Evolutionary conservation across 2,888 invertebrate genomes (phyloP).

Genomic region (Acheta domesticus): DNA sequence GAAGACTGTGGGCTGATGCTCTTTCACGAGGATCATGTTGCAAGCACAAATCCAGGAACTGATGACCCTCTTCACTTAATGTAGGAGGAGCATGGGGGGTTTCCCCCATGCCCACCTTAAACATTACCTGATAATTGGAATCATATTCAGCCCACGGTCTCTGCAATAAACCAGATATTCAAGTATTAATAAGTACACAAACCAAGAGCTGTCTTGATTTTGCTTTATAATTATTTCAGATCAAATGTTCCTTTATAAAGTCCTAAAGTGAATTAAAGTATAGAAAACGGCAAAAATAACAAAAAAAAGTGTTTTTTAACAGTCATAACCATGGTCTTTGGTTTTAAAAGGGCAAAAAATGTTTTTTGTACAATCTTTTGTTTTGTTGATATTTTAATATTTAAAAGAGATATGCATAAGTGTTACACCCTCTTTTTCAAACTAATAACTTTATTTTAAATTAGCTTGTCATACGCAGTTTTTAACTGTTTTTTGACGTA

Average conservation of each 20-base stretch:
- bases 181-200: not conserved
- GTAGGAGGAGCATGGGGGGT: conserved; percentile 70
- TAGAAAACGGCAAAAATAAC: not conserved
- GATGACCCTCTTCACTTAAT: conserved; percentile 77
- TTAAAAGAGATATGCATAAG: too few species aligned
- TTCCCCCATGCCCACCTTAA: conserved; percentile 90
- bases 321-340: too few species aligned
- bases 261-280: not conserved
- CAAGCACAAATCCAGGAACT: conserved; percentile 75
- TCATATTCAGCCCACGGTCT: conserved; percentile 90
- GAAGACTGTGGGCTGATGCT: conserved; percentile 65
- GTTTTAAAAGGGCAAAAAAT: too few species aligned
- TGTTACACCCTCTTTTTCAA: too few species aligned
- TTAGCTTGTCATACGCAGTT: too few species aligned
- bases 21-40: conserved; percentile 75
- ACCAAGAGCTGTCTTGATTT: not conserved
- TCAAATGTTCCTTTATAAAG: not conserved
- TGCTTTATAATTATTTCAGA: not conserved
- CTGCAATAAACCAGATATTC: conserved; percentile 50
- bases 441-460: too few species aligned
- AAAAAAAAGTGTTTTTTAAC: too few species aligned
- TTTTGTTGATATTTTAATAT: too few species aligned
- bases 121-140: conserved; percentile 93
- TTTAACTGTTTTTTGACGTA: too few species aligned
- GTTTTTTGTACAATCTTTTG: too few species aligned